Percentiles rank a stretch among this genome's conserved stretches.
Conservation (phyloP, 2,888 invertebrate species). For the Siphlonurus alternatus region DNA sequence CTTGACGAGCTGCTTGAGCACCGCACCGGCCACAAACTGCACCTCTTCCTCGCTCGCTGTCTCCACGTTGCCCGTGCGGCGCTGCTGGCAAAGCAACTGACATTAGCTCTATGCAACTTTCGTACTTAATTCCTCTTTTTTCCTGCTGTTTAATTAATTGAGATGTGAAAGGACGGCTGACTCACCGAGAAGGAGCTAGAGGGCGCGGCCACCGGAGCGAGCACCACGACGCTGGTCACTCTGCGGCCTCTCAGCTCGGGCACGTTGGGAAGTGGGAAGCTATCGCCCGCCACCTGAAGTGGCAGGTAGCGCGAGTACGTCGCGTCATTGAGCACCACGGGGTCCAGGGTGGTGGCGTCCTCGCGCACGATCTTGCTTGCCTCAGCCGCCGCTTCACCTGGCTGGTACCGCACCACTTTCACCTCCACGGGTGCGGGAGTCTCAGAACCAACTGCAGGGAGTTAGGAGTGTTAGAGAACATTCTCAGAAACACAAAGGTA, state of each 20-base stretch:
- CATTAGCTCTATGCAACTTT: too few relatives aligned
- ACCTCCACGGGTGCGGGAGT: constrained; percentile 48
- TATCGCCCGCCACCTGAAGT: constrained; percentile 65
- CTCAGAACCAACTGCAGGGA: too few relatives aligned
- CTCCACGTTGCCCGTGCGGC: constrained; percentile 6
- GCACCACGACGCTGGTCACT: constrained; percentile 69
- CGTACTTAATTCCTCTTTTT: too few relatives aligned
- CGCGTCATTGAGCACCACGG: constrained; percentile 50
- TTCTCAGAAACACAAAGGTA: too few relatives aligned
- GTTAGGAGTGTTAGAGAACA: too few relatives aligned
- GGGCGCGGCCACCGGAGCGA: constrained; percentile 52
- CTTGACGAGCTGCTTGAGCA: constrained; percentile 52
- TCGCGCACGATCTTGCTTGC: constrained; percentile 50
- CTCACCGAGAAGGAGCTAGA: not conserved
- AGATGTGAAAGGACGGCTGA: too few relatives aligned
- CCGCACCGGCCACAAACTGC: constrained; percentile 1
- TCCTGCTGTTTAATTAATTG: too few relatives aligned
- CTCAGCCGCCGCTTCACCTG: constrained; percentile 48
- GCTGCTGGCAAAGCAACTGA: too few relatives aligned
- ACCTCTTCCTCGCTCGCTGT: constrained; percentile 17
- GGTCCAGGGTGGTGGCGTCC: constrained; percentile 32
- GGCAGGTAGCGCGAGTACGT: constrained; percentile 71
- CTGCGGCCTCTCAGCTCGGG: constrained; percentile 55
- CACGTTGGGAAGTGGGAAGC: constrained; percentile 68
- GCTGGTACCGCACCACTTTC: constrained; percentile 71